These are phyloP conservation scores for Puntigrus tetrazona DNA, from an alignment of 2,113 vertebrate species.

Conservation along the genomic window DNA sequence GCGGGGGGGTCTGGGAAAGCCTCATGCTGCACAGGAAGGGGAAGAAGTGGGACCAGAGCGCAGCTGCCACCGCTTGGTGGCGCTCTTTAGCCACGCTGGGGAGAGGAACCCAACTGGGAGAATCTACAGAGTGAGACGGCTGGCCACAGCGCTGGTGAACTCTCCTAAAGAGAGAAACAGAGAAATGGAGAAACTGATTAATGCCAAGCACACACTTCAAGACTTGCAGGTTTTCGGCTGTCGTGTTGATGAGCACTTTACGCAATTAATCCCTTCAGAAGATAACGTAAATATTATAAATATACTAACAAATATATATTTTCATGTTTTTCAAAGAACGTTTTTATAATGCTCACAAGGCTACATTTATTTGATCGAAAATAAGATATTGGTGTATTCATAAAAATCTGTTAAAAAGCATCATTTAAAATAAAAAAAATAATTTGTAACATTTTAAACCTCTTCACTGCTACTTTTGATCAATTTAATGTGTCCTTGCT, in stretches of 20 bases:
- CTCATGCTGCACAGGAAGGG: slow-evolving; percentile 87
- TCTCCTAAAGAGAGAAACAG: slow-evolving; percentile 64
- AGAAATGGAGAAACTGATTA: slow-evolving; percentile 9
- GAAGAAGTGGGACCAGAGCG: slow-evolving; percentile 93
- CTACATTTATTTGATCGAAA: background rate
- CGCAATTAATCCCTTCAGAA: background rate
- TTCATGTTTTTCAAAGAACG: background rate
- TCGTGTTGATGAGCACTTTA: slow-evolving; percentile 17
- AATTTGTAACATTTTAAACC: background rate
- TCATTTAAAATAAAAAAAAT: background rate
- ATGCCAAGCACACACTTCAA: slow-evolving; percentile 1
- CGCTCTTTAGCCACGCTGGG: slow-evolving; percentile 85
- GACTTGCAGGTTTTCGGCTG: slow-evolving; percentile 53
- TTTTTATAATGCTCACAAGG: background rate
- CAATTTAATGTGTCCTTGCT: background rate
- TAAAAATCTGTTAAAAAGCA: background rate
- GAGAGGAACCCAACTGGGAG: slow-evolving; percentile 63
- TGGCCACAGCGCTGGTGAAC: slow-evolving; percentile 77
- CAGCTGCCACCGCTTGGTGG: slow-evolving; percentile 88
- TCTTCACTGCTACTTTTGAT: background rate
- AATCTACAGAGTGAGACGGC: slow-evolving; percentile 70
- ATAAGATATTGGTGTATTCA: background rate
- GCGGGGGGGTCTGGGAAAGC: slow-evolving; percentile 82
- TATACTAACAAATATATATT: background rate
- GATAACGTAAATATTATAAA: background rate